Percentiles rank a stretch among this genome's conserved stretches.
Conservation (phyloP, 2,797 vertebrate species). For the Chelmon rostratus region DNA sequence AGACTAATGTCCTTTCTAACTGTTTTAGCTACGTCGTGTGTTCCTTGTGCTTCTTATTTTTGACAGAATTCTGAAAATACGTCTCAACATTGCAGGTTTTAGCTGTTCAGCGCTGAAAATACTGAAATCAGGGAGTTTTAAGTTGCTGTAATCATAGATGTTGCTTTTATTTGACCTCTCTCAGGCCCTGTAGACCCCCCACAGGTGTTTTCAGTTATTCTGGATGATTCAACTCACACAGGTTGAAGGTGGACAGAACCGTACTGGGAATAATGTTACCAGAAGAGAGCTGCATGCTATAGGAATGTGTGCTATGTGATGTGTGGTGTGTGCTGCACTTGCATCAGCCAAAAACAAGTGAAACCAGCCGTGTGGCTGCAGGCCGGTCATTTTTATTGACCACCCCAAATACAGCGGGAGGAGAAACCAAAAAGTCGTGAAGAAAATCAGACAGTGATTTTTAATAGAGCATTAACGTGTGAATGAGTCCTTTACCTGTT, state of each 20-base stretch:
- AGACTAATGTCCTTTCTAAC: background rate
- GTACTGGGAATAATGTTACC: too few relatives aligned
- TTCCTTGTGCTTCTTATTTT: background rate
- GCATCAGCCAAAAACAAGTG: too few relatives aligned
- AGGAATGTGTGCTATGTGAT: too few relatives aligned
- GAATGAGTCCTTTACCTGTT: slow-evolving; percentile 85
- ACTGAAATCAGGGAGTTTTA: background rate
- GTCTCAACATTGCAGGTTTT: background rate
- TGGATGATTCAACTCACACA: too few relatives aligned
- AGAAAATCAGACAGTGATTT: background rate
- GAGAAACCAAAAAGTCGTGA: background rate
- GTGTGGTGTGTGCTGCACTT: too few relatives aligned
- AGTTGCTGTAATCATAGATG: background rate
- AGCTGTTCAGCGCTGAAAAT: background rate
- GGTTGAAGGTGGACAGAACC: background rate
- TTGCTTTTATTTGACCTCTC: background rate
- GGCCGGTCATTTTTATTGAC: background rate
- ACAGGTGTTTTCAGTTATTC: background rate
- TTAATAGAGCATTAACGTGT: background rate
- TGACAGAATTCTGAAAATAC: background rate
- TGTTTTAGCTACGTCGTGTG: background rate
- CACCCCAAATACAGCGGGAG: too few relatives aligned
- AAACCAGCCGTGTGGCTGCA: too few relatives aligned
- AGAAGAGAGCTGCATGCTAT: too few relatives aligned
- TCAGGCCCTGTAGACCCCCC: background rate